Conservation (phyloP, 1,140 invertebrate genomes). For the Proales similis region DNA sequence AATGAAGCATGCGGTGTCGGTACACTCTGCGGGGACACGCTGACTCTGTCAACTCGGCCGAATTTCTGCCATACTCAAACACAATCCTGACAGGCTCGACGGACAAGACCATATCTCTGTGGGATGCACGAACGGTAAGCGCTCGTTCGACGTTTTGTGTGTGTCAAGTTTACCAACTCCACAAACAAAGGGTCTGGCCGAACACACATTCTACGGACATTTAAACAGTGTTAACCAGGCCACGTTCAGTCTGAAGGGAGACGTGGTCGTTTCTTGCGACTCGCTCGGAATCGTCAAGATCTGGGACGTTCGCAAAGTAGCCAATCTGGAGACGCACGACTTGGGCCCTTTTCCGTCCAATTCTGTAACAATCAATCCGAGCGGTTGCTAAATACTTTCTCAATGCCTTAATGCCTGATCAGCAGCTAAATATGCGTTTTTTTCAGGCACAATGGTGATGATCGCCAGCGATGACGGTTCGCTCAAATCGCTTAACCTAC, state of each 20-base stretch:
- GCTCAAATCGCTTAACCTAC: conserved; percentile 51
- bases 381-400: conserved; percentile 41
- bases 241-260: conserved; percentile 51
- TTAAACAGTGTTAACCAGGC: conserved; percentile 51
- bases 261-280: conserved; percentile 53
- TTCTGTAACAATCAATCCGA: conserved; percentile 49
- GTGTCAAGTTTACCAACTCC: neutral
- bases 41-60: conserved; percentile 52
- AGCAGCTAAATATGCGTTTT: neutral
- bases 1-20: conserved; percentile 48
- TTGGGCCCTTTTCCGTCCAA: conserved; percentile 52
- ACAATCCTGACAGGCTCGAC: conserved; percentile 50
- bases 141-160: neutral
- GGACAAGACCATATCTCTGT: conserved; percentile 53
- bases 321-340: conserved; percentile 43
- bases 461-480: conserved; percentile 50
- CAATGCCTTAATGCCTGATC: neutral
- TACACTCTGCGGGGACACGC: conserved; percentile 50
- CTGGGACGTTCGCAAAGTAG: conserved; percentile 52
- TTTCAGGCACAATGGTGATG: conserved; percentile 45
- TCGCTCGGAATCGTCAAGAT: conserved; percentile 50
- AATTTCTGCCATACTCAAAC: conserved; percentile 52
- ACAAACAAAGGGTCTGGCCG: conserved; percentile 48
- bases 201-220: conserved; percentile 53
- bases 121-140: conserved; percentile 51